phyloP scores from a whole-genome alignment of 1,140 invertebrate species.

The Scaptomyza hsui region DNA sequence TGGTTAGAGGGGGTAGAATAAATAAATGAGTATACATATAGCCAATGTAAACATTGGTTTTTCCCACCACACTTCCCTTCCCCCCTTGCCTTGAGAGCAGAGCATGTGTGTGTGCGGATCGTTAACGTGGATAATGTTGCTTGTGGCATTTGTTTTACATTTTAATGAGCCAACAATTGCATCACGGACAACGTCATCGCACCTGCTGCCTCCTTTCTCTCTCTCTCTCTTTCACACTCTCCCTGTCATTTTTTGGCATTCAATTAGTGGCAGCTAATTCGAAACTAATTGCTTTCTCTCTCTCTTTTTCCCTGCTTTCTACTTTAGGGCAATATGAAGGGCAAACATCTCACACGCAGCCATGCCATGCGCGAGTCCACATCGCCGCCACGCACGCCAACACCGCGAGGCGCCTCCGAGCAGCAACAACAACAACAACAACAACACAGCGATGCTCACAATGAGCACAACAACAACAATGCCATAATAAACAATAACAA shows the following conservation, averaged over 20 bases:
- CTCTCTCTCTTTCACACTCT: not conserved
- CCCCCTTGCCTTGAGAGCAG: not conserved
- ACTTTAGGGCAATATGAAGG: constrained; percentile 88
- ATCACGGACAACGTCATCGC: constrained; percentile 56
- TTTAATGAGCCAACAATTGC: constrained; percentile 76
- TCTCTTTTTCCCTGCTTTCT: not conserved
- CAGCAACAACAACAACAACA: constrained; percentile 60
- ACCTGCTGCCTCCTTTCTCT: constrained; percentile 1
- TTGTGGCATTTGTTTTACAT: constrained; percentile 55
- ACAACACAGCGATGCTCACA: constrained; percentile 71
- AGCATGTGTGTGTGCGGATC: constrained; percentile 26
- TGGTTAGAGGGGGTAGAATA: no score
- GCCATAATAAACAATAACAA: constrained; percentile 55
- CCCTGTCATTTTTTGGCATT: constrained; percentile 52
- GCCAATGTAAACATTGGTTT: constrained; percentile 31
- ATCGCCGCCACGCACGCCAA: constrained; percentile 91
- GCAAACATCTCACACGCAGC: constrained; percentile 93
- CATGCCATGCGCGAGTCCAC: constrained; percentile 94
- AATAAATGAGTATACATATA: not conserved
- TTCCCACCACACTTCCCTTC: constrained; percentile 3
- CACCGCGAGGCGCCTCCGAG: constrained; percentile 83
- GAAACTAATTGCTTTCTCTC: constrained; percentile 72
- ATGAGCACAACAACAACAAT: constrained; percentile 63
- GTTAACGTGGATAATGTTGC: constrained; percentile 27
- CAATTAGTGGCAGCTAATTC: constrained; percentile 60